Percentiles rank a stretch among this genome's conserved stretches.
These are phyloP conservation scores for Cephus rjabovi DNA, from an alignment of 2,888 invertebrate genomes.

Conservation along the genomic window DNA sequence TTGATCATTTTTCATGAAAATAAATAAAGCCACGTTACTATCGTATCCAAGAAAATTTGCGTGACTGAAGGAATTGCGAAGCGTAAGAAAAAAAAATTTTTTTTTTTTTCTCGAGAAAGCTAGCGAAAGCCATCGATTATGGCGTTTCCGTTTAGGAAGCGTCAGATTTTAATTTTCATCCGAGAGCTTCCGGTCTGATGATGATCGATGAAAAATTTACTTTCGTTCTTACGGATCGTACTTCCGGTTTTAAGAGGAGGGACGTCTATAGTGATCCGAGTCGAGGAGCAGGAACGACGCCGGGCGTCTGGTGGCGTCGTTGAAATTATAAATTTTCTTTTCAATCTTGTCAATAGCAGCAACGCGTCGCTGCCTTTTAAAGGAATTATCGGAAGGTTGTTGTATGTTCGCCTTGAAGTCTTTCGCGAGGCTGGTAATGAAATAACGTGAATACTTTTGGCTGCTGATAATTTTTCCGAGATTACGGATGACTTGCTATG, in stretches of 20 bases:
- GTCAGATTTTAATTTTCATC: neutral
- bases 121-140: neutral
- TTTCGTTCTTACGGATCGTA: neutral
- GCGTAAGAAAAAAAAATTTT: neutral
- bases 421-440: neutral
- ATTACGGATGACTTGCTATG: too few relatives aligned
- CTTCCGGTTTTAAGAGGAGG: neutral
- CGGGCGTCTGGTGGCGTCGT: neutral
- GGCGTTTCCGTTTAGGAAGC: neutral
- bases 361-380: neutral
- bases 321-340: neutral
- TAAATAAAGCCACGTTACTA: neutral
- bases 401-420: neutral
- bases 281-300: neutral
- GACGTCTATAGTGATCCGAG: neutral
- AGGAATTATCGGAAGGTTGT: neutral
- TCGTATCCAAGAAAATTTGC: neutral
- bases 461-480: neutral
- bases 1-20: neutral
- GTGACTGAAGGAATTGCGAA: neutral
- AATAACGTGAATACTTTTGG: neutral
- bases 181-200: neutral
- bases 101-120: too few relatives aligned
- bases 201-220: neutral
- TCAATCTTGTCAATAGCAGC: neutral